Base-by-base conservation (phyloP, 2,888 invertebrate species). In the Drosophila lacicola region DNA sequence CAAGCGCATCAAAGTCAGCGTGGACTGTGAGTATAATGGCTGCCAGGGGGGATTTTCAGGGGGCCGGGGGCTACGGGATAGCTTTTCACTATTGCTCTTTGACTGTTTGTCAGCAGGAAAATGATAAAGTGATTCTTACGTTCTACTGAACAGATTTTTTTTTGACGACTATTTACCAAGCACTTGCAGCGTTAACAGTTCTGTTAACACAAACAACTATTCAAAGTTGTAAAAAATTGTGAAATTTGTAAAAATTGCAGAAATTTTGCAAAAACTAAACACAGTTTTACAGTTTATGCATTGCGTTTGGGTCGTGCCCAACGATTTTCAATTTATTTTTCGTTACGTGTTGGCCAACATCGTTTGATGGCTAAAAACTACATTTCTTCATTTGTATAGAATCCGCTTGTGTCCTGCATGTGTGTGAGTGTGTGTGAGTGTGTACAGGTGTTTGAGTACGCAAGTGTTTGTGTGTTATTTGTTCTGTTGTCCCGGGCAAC, bases 1-100 rank as follows among this genome's bases (percentile, higher is more conserved):
- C 92, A 98, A 98, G 93, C 94, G 97, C 91, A 97, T 98, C 90
- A 97, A 97, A 95, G 96, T 98, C 91, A 97, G 97, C 94, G 97
- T 98, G 63, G 97, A 98, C 93, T 98, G 97, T 98, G 94, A 97
- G 97, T 96, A 93, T 42, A 13, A 8, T 13, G 29, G 37, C 3
- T 44, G 47, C 36, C 54, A 0, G 17, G 0, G 10, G 29, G 4
- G 4, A 8, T 8, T 29, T 29, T 29, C 1, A 3, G 25, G 2
- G 9, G 33, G 29, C 6, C 6, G 11, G 51, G 9, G 14, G 21
- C 14, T 25, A 41, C 6, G 45, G 37, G 33, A n/a, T 29, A 42
- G 60, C 58, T 58, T 46, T 58, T 53, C 36, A 33, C n/a, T 50
- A 33, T 39, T 45, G 17, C 65, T n/a, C 34, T 54, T 42, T 72